Evolutionary conservation across 2,113 vertebrate genomes (phyloP), one percentile per base, ranked within the genome.

Genomic region (Rana temporaria): DNA sequence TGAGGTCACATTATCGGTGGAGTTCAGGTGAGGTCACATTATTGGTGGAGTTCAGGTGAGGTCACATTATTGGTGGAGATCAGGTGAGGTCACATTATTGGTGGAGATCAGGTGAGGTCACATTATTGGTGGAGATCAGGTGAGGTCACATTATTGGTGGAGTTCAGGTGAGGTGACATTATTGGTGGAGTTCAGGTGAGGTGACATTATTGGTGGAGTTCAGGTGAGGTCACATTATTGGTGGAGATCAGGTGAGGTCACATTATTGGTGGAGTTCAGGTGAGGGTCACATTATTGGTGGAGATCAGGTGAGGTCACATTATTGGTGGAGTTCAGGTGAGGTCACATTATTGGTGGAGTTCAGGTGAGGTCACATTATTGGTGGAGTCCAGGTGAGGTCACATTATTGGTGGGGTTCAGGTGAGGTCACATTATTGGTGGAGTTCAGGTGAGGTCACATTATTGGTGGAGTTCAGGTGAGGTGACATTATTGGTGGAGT

Each of bases 101-200:
- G 42, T 12, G 42, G 42, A 48, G 42, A n/a, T n/a, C 77, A 77
- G 86, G 87, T 88, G 72, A 75, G 26, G 18, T 19, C 7, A 7
- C 12, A 48, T 48, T 2, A 48, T 48, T 11, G 42, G 42, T 12
- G 42, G 42, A 48, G 42, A n/a, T n/a, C 77, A 77, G 86, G 87
- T 88, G 72, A 75, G 26, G 18, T 19, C 7, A 7, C 12, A 48
- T 48, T 2, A 48, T 48, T 11, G 42, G 42, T 12, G 42, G 42
- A 48, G 42, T n/a, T n/a, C n/a, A n/a, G n/a, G n/a, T n/a, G n/a
- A n/a, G n/a, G n/a, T n/a, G n/a, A n/a, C n/a, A n/a, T n/a, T n/a
- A n/a, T n/a, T n/a, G n/a, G n/a, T n/a, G n/a, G n/a, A 26, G 19
- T 84, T 16, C 77, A 77, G 86, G 87, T 88, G 72, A 75, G 26